Evolutionary conservation across 2,888 invertebrate species (phyloP).

Genomic region (Eupithecia subfuscata): DNA sequence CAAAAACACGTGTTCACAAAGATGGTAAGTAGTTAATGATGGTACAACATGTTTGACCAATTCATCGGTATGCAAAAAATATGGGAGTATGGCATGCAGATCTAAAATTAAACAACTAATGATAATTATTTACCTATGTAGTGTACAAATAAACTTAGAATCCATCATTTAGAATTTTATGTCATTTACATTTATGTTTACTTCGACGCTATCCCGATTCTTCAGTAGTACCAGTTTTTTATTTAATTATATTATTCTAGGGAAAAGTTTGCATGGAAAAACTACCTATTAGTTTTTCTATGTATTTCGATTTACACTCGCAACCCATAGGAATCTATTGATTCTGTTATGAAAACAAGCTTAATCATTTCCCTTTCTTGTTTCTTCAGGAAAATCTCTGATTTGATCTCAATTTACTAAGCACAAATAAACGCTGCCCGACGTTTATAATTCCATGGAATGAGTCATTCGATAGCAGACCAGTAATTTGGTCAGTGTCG

Average conservation of each 20-base stretch:
- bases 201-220: not conserved
- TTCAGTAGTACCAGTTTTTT: not conserved
- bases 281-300: too few species aligned
- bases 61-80: too few species aligned
- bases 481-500: conserved; percentile 84
- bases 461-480: conserved; percentile 82
- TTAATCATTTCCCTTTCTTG: not conserved
- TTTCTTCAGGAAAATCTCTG: not conserved
- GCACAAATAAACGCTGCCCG: conserved; percentile 26
- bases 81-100: too few species aligned
- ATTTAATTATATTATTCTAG: not conserved
- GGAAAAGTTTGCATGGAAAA: not conserved
- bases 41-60: too few species aligned
- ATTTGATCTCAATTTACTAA: conserved; percentile 41
- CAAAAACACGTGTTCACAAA: too few species aligned
- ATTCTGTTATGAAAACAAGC: not conserved
- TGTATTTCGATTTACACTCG: not conserved
- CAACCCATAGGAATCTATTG: not conserved
- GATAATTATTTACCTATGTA: too few species aligned
- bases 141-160: too few species aligned
- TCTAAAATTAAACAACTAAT: too few species aligned
- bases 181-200: not conserved
- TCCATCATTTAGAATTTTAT: too few species aligned
- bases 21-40: too few species aligned
- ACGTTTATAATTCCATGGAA: conserved; percentile 63